Base-by-base conservation (phyloP, 2,888 invertebrate species). In the Hofmannophila pseudospretella region DNA sequence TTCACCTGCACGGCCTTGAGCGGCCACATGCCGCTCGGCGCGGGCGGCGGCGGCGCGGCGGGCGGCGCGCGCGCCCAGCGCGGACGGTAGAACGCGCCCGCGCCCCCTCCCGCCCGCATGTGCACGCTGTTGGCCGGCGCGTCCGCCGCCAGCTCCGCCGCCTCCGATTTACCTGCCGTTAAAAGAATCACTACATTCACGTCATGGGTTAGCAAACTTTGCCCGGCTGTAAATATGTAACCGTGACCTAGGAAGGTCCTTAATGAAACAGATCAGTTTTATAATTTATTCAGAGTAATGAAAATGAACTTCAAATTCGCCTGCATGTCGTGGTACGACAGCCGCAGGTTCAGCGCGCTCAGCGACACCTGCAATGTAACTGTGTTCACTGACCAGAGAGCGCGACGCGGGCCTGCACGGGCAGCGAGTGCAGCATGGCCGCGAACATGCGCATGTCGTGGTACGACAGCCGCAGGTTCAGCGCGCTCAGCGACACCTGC, bases 391-490 rank as follows among this genome's bases (percentile, higher is more conserved):
- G 23, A 78, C 82, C 80, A 9, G 81, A 75, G 0, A 84, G 55
- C 1, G 91, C 91, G 32, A 88, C 88, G 22, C 91, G 68, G 11
- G 93, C 91, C 68, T 97, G 97, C 51, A 92, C 91, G 0, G 97
- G 96, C 51, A 98, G 78, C 0, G 96, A 95, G 54, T 94, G 93
- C 44, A 97, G 74, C 89, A 98, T 97, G 56, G 94, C 89, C 14
- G 93, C 88, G 67, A 98, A 97, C 91, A 98, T 94, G 41, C 94
- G 91, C 14, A 19, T 32, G 10, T 9, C 4, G 10, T 26, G 23
- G 23, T 23, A 23, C 23, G 23, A 23, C 75, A 98, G 78, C 1
- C 98, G 90, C 12, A 98, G 89, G 59, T 91, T 95, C 39, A 98
- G 71, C 28, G 93, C 92, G 38, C 93, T 92, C 50, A 92, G 77